Conservation (phyloP, 2,113 vertebrate species). For the Promerops cafer region DNA sequence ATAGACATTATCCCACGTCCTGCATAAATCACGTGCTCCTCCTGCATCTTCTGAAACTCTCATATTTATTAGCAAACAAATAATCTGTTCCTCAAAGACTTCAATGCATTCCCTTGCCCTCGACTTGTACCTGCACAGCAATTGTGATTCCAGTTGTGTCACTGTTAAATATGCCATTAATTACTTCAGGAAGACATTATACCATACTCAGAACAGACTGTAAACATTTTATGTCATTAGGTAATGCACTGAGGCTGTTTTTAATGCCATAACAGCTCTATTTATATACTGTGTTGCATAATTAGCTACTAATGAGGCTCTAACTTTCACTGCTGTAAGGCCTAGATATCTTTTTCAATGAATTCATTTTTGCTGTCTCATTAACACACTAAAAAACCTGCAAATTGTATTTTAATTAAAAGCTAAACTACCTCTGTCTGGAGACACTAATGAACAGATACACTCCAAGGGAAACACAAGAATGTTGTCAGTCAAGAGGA, state of each 20-base stretch:
- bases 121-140: slow-evolving; percentile 5
- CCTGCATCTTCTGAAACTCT: neutral
- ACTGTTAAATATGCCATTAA: slow-evolving; percentile 43
- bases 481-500: slow-evolving; percentile 12
- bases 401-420: slow-evolving; percentile 69
- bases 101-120: neutral
- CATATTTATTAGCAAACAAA: neutral
- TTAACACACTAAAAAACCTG: slow-evolving; percentile 52
- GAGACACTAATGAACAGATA: slow-evolving; percentile 42
- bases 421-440: slow-evolving; percentile 54
- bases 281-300: slow-evolving; percentile 61
- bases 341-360: slow-evolving; percentile 39
- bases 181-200: slow-evolving; percentile 40
- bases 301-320: slow-evolving; percentile 67
- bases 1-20: neutral
- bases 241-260: slow-evolving; percentile 28
- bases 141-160: slow-evolving; percentile 8
- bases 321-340: slow-evolving; percentile 47
- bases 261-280: slow-evolving; percentile 50
- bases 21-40: neutral
- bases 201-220: slow-evolving; percentile 16
- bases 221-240: slow-evolving; percentile 54
- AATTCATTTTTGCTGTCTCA: slow-evolving; percentile 68
- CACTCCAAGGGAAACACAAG: neutral
- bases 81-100: neutral